These are phyloP conservation scores for Sebastes matsubarae DNA, from an alignment of 2,797 vertebrate genomes.

Conservation along the genomic window DNA sequence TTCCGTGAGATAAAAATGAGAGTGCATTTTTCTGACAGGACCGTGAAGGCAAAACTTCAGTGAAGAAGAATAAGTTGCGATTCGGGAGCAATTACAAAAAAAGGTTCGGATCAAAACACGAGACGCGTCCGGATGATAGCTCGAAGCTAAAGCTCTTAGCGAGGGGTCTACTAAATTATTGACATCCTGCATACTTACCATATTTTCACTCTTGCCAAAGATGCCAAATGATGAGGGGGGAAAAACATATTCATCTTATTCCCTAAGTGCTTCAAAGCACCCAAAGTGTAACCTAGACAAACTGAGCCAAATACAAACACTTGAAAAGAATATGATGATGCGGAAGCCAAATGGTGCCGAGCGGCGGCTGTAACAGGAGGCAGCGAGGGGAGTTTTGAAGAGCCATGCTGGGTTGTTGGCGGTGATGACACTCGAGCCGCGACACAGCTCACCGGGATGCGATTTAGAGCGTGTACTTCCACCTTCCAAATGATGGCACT, in stretches of 20 bases:
- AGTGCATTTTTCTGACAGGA: neutral
- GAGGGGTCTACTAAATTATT: constrained; percentile 65
- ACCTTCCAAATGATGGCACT: constrained; percentile 73
- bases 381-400: constrained; percentile 62
- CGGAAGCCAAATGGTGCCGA: constrained; percentile 58
- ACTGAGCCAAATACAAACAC: constrained; percentile 68
- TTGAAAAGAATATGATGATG: constrained; percentile 62
- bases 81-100: constrained; percentile 39
- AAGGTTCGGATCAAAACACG: constrained; percentile 33
- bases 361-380: constrained; percentile 58
- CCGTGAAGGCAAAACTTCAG: neutral
- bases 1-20: neutral
- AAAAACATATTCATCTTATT: constrained; percentile 58
- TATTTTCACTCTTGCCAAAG: constrained; percentile 57
- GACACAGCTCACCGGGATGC: constrained; percentile 67
- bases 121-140: constrained; percentile 43
- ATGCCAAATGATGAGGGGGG: constrained; percentile 56
- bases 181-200: constrained; percentile 53
- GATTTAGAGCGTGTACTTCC: constrained; percentile 70
- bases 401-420: constrained; percentile 72
- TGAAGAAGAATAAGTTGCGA: constrained; percentile 11
- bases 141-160: constrained; percentile 42
- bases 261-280: constrained; percentile 69
- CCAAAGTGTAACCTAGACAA: constrained; percentile 66
- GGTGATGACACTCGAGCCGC: constrained; percentile 62